phyloP scores from a whole-genome alignment of 2,888 invertebrate species.

The Zygothrica quintamaculata region DNA sequence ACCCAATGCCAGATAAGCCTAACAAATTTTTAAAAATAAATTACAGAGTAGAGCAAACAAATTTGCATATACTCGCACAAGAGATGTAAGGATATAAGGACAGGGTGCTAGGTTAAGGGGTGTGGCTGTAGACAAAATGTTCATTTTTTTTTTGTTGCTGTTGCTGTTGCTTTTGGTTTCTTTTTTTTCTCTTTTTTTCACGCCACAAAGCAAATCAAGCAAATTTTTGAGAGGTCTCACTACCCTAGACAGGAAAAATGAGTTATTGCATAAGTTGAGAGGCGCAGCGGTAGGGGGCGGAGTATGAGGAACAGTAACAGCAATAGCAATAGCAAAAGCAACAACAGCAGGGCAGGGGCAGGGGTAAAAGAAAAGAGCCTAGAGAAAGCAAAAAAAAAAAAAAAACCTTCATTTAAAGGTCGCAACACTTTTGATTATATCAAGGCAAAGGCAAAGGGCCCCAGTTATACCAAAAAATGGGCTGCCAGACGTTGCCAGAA shows the following conservation, averaged over 20 bases:
- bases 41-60: slow-evolving; percentile 80
- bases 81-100: slow-evolving; percentile 8
- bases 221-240: slow-evolving; percentile 66
- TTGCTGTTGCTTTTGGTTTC: slow-evolving; percentile 22
- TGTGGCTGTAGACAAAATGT: slow-evolving; percentile 43
- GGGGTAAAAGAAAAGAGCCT: slow-evolving; percentile 25
- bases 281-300: no score
- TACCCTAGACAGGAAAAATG: slow-evolving; percentile 61
- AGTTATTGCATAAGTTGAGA: slow-evolving; percentile 71
- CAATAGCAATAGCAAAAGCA: background rate
- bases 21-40: slow-evolving; percentile 80
- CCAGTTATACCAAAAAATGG: slow-evolving; percentile 43
- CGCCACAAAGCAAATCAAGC: slow-evolving; percentile 79
- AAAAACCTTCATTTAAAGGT: slow-evolving; percentile 52
- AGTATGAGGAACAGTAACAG: slow-evolving; percentile 9
- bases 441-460: slow-evolving; percentile 54
- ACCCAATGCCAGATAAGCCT: slow-evolving; percentile 72
- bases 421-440: slow-evolving; percentile 78
- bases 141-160: slow-evolving; percentile 17
- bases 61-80: slow-evolving; percentile 68
- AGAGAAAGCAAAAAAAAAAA: no score
- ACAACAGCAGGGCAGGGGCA: background rate
- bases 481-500: slow-evolving; percentile 56
- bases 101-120: background rate
- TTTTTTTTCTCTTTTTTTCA: slow-evolving; percentile 55